phyloP scores from a whole-genome alignment of 2,888 invertebrate genomes.

The Acleris laterana region DNA sequence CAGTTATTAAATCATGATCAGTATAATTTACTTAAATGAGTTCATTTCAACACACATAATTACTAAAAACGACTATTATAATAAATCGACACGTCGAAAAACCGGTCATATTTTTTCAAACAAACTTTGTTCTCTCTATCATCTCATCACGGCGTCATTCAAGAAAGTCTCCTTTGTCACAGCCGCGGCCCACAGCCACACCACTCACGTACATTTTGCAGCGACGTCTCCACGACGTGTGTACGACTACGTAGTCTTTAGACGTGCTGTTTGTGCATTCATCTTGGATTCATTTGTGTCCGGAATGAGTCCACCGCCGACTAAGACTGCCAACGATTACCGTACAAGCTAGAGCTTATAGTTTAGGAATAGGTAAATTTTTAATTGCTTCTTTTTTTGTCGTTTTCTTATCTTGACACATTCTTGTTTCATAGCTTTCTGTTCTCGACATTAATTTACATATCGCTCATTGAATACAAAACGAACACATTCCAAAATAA shows the following conservation, averaged over 20 bases:
- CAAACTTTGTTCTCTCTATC: background rate
- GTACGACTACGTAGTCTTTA: slow-evolving; percentile 3
- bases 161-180: slow-evolving; percentile 19
- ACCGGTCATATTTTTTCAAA: background rate
- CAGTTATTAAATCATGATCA: too few species aligned
- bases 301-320: slow-evolving; percentile 12
- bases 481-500: too few species aligned
- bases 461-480: too few species aligned
- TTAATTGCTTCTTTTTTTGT: too few species aligned
- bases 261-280: slow-evolving; percentile 27
- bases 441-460: too few species aligned
- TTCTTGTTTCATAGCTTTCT: too few species aligned
- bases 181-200: slow-evolving; percentile 2
- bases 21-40: too few species aligned
- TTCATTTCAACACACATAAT: too few species aligned
- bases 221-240: background rate
- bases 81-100: background rate
- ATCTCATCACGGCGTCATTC: slow-evolving; percentile 21
- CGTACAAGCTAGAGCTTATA: too few species aligned
- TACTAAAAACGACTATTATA: background rate
- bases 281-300: slow-evolving; percentile 24
- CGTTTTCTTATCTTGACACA: too few species aligned
- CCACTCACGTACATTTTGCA: background rate
- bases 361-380: too few species aligned
- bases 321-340: background rate